These are phyloP conservation scores for Chrysaora quinquecirrha DNA, from an alignment of 30 jellyfish, hydroid and myxozoan genomes.

Conservation along the genomic window DNA sequence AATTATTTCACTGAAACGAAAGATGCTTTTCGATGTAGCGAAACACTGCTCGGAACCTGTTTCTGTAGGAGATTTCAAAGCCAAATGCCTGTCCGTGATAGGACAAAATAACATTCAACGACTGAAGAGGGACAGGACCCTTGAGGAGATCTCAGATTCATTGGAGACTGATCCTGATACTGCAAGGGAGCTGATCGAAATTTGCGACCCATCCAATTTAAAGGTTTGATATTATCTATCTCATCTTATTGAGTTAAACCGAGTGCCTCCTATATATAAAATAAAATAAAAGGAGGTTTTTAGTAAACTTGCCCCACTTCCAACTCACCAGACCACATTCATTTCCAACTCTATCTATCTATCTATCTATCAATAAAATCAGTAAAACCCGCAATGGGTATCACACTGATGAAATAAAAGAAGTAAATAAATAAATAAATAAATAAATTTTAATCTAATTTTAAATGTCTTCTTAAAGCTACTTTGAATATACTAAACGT, in stretches of 20 bases:
- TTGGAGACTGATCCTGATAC: constrained; percentile 65
- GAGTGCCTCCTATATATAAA: not conserved
- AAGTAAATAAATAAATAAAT: too few relatives aligned
- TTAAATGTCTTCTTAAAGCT: too few relatives aligned
- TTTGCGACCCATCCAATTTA: constrained; percentile 71
- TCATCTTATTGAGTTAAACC: not conserved
- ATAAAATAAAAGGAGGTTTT: too few relatives aligned
- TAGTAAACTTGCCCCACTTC: too few relatives aligned
- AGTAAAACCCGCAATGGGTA: too few relatives aligned
- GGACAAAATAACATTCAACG: constrained; percentile 23
- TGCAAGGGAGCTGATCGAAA: constrained; percentile 56
- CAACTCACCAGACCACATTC: too few relatives aligned
- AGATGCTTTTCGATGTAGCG: constrained; percentile 57
- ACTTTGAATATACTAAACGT: too few relatives aligned
- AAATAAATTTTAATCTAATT: too few relatives aligned
- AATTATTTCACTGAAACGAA: not conserved
- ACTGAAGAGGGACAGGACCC: constrained; percentile 16
- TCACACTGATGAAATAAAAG: too few relatives aligned
- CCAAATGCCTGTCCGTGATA: constrained; percentile 45
- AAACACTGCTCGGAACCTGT: constrained; percentile 58
- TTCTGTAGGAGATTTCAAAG: constrained; percentile 41
- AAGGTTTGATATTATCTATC: constrained; percentile 15
- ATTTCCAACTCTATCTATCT: too few relatives aligned
- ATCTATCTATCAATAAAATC: too few relatives aligned
- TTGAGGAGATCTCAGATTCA: constrained; percentile 33